Base-by-base conservation (phyloP, 2,888 invertebrate genomes). In the Hybos culiciformis region DNA sequence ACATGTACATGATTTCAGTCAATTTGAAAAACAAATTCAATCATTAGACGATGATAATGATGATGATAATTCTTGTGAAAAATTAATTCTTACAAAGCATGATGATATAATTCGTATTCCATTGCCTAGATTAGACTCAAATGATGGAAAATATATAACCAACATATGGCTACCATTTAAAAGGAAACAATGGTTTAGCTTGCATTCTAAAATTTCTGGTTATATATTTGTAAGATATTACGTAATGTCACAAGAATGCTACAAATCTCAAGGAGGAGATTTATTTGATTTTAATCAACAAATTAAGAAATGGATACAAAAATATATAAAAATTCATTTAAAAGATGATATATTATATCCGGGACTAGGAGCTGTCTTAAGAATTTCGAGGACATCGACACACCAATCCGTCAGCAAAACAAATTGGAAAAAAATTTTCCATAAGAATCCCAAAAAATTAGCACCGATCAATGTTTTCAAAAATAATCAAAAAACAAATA, bases 161-260 rank as follows among this genome's bases (percentile, higher is more conserved):
- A 64, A 61, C 46, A 55, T 66, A 14, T 62, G 59, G 54, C 24
- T 66, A 32, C 66, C 66, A 3, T 63, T 63, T 26, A 56, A 55
- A 24, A 48, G 53, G 14, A 57, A 60, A 32, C 57, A 51, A 11
- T 57, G 53, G n/a, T 66, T 59, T 46, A 59, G 63, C 47, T 46
- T 66, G 1, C 53, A 54, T 24, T 57, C 61, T 1, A 45, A 50
- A 0, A 49, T 48, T n/a, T 56, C 62, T 0, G 56, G 59, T 1
- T 60, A 52, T 37, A 49, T 63, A 6, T 20, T 66, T 7, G 47
- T 62, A n/a, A 54, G 56, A 37, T 66, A 63, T 42, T 66, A 53
- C 38, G 58, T 58, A 26, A 49, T 54, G 1, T 52, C 63, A 3
- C 56, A 54, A 12, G 54, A 51, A 29, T 66, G 66, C 43, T 61